A percentile compares a stretch with the other conserved stretches of the same genome.
These are phyloP conservation scores for Esperia sulphurella DNA, from an alignment of 2,888 invertebrate species.

Conservation along the genomic window DNA sequence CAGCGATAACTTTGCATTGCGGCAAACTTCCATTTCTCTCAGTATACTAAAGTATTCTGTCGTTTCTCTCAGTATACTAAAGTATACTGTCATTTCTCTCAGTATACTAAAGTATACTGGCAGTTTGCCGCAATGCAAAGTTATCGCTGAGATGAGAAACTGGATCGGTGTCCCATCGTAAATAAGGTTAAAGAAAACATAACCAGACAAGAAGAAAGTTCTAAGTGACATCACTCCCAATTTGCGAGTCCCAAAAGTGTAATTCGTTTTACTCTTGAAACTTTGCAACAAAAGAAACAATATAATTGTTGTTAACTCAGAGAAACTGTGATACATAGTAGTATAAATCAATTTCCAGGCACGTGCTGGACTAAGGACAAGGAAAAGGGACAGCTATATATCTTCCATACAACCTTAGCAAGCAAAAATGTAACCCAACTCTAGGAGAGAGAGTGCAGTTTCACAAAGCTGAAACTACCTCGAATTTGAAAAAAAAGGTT, in stretches of 20 bases:
- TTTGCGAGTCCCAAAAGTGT: conserved; percentile 16
- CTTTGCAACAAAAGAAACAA: conserved; percentile 14
- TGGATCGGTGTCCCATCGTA: no score
- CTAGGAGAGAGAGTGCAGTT: not conserved
- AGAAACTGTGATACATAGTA: conserved; percentile 34
- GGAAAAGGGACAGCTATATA: not conserved
- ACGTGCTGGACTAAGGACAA: conserved; percentile 17
- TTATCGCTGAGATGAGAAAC: no score
- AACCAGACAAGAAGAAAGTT: conserved; percentile 14
- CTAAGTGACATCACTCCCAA: conserved; percentile 22
- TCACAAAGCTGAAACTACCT: conserved; percentile 1
- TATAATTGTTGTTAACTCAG: conserved; percentile 23
- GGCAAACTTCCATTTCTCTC: no score
- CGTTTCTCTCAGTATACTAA: no score
- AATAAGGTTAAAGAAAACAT: no score
- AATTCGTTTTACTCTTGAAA: conserved; percentile 23
- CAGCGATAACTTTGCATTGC: no score
- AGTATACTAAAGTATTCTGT: no score
- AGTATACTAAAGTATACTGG: no score
- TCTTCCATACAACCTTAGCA: not conserved
- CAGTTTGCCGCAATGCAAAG: no score
- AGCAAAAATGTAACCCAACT: not conserved
- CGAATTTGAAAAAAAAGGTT: conserved; percentile 24
- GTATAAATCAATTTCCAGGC: conserved; percentile 56
- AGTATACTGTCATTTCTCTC: no score